phyloP scores from a whole-genome alignment of 2,888 invertebrate genomes.

The Adineta ricciae region DNA sequence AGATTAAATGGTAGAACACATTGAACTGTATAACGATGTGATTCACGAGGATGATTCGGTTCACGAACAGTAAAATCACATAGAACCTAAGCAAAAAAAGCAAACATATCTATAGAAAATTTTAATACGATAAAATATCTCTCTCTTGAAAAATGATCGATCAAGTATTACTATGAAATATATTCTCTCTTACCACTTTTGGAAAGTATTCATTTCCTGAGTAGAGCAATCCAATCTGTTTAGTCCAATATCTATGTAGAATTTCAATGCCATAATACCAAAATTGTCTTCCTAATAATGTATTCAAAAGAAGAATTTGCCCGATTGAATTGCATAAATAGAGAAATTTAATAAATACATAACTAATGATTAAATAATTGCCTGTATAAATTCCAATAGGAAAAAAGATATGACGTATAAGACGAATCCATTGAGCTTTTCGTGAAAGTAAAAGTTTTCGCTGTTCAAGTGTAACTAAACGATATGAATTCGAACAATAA shows the following conservation, averaged over 20 bases:
- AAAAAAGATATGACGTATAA: neutral
- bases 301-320: constrained; percentile 31
- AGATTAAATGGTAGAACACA: constrained; percentile 36
- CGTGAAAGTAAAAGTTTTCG: neutral
- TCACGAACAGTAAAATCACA: constrained; percentile 33
- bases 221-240: neutral
- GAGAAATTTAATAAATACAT: constrained; percentile 29
- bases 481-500: constrained; percentile 26
- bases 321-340: constrained; percentile 31
- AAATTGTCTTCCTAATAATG: constrained; percentile 28
- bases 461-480: neutral
- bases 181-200: neutral
- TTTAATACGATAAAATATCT: neutral
- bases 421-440: neutral
- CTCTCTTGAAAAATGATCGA: too few species aligned
- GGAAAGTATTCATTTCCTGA: neutral
- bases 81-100: constrained; percentile 22
- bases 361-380: constrained; percentile 31
- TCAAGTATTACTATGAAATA: neutral
- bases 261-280: constrained; percentile 17
- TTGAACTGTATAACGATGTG: constrained; percentile 36
- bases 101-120: neutral
- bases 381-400: constrained; percentile 31
- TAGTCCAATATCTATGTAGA: neutral
- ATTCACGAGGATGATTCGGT: constrained; percentile 32